Evolutionary conservation across 2,888 invertebrate genomes (phyloP).

Genomic region (Alsophila aescularia): DNA sequence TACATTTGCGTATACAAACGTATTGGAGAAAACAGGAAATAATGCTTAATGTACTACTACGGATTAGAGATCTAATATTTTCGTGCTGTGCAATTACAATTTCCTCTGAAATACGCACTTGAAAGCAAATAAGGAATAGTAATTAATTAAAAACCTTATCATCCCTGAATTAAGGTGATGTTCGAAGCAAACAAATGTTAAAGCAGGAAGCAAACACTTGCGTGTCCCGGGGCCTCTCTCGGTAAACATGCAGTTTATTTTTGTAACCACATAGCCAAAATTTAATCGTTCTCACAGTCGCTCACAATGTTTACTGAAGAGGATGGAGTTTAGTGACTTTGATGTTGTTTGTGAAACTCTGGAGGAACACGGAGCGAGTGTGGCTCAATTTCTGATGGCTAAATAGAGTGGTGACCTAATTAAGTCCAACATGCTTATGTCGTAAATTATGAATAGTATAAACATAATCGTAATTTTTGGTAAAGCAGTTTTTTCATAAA

Average conservation of each 20-base stretch:
- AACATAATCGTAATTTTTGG: too few relatives aligned
- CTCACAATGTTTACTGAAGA: slow-evolving; percentile 34
- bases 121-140: slow-evolving; percentile 22
- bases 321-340: slow-evolving; percentile 30
- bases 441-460: too few relatives aligned
- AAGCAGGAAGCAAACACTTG: slow-evolving; percentile 51
- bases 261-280: slow-evolving; percentile 31
- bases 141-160: slow-evolving; percentile 28
- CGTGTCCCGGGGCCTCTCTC: slow-evolving; percentile 40
- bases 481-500: too few relatives aligned
- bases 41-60: too few relatives aligned
- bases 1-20: too few relatives aligned
- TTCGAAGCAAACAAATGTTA: slow-evolving; percentile 44
- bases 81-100: not conserved
- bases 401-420: slow-evolving; percentile 24
- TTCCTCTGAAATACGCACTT: not conserved
- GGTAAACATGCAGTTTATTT: slow-evolving; percentile 48
- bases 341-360: slow-evolving; percentile 23
- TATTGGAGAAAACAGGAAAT: too few relatives aligned
- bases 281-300: slow-evolving; percentile 25
- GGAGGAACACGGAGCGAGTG: not conserved
- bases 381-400: slow-evolving; percentile 1
- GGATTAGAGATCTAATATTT: too few relatives aligned
- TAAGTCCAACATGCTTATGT: not conserved
- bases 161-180: slow-evolving; percentile 28